Evolutionary conservation across 2,797 vertebrate genomes (phyloP).

Genomic region (Serranus cabrilla): DNA sequence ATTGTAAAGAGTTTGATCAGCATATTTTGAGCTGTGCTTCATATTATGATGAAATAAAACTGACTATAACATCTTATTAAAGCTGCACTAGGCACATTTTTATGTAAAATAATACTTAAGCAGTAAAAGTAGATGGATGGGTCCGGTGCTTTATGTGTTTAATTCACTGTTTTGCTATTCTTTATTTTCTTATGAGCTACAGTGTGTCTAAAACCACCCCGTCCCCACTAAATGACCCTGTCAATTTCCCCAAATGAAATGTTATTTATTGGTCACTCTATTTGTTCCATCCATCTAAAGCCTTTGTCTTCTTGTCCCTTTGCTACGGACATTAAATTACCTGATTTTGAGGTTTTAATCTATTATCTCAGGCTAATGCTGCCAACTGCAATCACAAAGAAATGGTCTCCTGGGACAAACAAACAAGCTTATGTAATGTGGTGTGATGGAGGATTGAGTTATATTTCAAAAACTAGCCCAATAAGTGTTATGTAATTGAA

Average conservation of each 20-base stretch:
- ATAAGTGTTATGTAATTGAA: not conserved
- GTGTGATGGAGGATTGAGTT: not conserved
- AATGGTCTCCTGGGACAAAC: not conserved
- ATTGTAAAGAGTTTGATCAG: slow-evolving; percentile 61
- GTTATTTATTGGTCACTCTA: not conserved
- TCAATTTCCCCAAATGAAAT: slow-evolving; percentile 20
- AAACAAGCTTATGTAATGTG: not conserved
- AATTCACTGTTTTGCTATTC: slow-evolving; percentile 12
- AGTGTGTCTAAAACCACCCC: slow-evolving; percentile 9
- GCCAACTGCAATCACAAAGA: not conserved
- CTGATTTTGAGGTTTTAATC: slow-evolving; percentile 11
- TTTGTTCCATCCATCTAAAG: not conserved
- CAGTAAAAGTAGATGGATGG: not conserved
- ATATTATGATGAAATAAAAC: slow-evolving; percentile 62
- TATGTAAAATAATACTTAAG: slow-evolving; percentile 20
- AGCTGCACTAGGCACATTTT: slow-evolving; percentile 14
- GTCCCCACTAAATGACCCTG: not conserved
- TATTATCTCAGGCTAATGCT: slow-evolving; percentile 22
- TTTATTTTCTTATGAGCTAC: slow-evolving; percentile 14
- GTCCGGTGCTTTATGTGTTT: slow-evolving; percentile 1
- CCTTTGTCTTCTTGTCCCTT: slow-evolving; percentile 9
- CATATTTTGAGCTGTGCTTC: slow-evolving; percentile 51
- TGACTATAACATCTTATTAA: slow-evolving; percentile 39
- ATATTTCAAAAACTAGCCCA: not conserved
- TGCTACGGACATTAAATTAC: slow-evolving; percentile 13